phyloP scores from a whole-genome alignment of 2,888 invertebrate genomes.

The Macrophya annulata region DNA sequence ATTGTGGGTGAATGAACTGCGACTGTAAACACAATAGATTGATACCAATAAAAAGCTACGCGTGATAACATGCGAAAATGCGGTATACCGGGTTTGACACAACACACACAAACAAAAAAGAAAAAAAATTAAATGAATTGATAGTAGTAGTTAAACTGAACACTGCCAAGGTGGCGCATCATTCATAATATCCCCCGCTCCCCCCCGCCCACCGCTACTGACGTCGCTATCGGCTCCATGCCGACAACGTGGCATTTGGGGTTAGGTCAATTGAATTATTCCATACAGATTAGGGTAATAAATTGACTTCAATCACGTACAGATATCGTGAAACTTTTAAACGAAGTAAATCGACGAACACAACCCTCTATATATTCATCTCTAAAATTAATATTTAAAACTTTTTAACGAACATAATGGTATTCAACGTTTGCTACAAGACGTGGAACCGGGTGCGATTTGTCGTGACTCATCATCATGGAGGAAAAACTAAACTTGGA shows the following conservation, averaged over 20 bases:
- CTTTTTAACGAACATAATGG: conserved; percentile 3
- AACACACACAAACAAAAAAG: neutral
- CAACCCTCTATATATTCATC: neutral
- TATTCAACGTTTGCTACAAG: conserved; percentile 46
- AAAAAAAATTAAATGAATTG: neutral
- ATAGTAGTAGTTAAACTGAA: neutral
- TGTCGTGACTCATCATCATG: conserved; percentile 12
- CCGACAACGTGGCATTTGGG: neutral
- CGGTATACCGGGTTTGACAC: neutral
- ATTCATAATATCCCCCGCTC: neutral
- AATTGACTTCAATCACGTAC: neutral
- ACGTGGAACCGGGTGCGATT: conserved; percentile 36
- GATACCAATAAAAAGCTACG: neutral
- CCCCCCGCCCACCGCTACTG: neutral
- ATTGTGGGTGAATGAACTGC: neutral
- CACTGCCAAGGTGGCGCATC: neutral
- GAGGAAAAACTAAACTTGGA: conserved; percentile 19
- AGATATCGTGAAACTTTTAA: neutral
- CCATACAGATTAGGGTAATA: neutral
- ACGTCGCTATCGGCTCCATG: neutral
- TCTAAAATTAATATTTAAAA: neutral
- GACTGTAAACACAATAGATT: neutral
- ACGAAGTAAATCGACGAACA: neutral
- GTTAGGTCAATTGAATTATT: neutral
- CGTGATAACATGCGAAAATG: neutral